Percentiles rank a stretch among this genome's conserved stretches.
Conservation (phyloP, 2,797 vertebrate genomes). For the Xenentodon cancila region DNA sequence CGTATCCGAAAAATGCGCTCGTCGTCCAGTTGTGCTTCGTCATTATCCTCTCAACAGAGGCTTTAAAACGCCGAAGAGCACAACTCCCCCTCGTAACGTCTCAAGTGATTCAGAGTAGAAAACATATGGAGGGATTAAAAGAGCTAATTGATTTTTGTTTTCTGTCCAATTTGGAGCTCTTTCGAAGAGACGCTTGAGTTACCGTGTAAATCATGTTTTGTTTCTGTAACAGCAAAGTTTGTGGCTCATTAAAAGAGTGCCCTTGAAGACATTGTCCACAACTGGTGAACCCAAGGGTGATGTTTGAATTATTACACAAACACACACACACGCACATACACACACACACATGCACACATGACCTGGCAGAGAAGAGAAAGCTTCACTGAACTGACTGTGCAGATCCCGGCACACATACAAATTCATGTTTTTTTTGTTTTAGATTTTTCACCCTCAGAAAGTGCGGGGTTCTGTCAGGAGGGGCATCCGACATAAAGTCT, state of each 20-base stretch:
- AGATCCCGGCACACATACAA: background rate
- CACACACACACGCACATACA: background rate
- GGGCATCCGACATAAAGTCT: too few species aligned
- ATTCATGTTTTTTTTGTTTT: background rate
- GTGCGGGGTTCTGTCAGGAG: too few species aligned
- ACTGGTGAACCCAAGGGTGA: slow-evolving; percentile 37
- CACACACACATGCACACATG: background rate
- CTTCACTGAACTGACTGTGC: slow-evolving; percentile 9
- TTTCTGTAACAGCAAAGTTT: slow-evolving; percentile 41
- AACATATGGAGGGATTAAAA: slow-evolving; percentile 42
- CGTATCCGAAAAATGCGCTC: slow-evolving; percentile 5
- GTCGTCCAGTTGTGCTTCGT: slow-evolving; percentile 29
- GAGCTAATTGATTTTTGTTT: slow-evolving; percentile 64
- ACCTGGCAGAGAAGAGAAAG: background rate
- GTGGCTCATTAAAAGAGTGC: slow-evolving; percentile 46
- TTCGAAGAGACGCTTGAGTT: slow-evolving; percentile 55
- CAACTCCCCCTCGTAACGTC: background rate
- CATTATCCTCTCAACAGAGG: slow-evolving; percentile 43
- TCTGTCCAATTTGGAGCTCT: slow-evolving; percentile 42
- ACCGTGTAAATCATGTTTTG: slow-evolving; percentile 48
- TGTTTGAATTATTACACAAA: slow-evolving; percentile 8
- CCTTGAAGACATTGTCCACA: slow-evolving; percentile 29
- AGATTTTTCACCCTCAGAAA: too few species aligned
- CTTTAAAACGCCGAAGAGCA: slow-evolving; percentile 14
- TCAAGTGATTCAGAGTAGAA: slow-evolving; percentile 29